Base-by-base conservation (phyloP, 1,140 invertebrate genomes). In the Lordiphosa clarofinis region DNA sequence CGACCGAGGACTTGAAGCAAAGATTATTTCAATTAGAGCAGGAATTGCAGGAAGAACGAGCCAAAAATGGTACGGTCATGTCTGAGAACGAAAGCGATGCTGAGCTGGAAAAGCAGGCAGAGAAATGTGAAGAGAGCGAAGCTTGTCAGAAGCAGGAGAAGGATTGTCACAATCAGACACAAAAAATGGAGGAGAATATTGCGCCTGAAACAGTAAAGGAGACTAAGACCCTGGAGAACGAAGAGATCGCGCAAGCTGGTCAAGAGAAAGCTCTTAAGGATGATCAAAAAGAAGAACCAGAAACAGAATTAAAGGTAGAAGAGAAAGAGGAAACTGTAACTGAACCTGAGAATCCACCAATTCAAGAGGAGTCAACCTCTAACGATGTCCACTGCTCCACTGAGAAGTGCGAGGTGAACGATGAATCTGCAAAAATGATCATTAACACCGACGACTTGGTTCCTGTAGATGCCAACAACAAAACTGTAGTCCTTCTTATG, bases 401-500 rank as follows among this genome's bases (percentile, higher is more conserved):
- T 36, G 56, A 68, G 47, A 36, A 13, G 7, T 15, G 40, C 35
- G 36, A 62, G 28, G 28, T 4, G 42, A 40, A 0, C 10, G 36
- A 60, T 12, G 36, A 67, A 9, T 15, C 53, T 2, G 19, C 9
- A 0, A 56, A 60, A 33, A 56, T 63, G 39, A 43, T 59, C 1
- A 54, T 54, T 2, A 70, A 70, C 40, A 50, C 63, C n/a, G 49
- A 4, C 5, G 58, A 78, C 12, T 5, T 81, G n/a, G 74, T 62
- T 5, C 31, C 66, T 0, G 49, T 71, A 3, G 66, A 88, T 55
- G 3, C 71, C 1, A 84, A 86, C 15, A 84, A 87, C 12, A 88
- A 88, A 43, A 86, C 86, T 0, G 67, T 88, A 4, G 86, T 88
- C 0, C 67, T 88, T 0, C 49, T 88, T 4, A 79, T 88, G 67